phyloP scores from a whole-genome alignment of 2,888 invertebrate genomes.

The Agrotis exclamationis region DNA sequence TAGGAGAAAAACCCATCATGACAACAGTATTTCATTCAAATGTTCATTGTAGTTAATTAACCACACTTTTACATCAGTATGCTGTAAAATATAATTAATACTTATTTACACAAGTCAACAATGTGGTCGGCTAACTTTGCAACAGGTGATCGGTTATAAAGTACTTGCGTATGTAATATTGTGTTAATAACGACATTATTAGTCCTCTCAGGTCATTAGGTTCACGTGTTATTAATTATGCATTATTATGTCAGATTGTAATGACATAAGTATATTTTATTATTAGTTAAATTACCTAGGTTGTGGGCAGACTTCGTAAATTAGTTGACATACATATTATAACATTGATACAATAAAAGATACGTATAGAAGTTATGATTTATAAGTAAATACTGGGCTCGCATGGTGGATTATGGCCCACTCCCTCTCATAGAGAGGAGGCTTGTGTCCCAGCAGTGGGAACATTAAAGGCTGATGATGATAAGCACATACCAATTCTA shows the following conservation, averaged over 20 bases:
- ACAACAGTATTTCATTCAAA: no score
- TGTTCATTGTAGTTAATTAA: no score
- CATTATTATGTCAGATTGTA: conserved; percentile 23
- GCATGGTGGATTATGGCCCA: no score
- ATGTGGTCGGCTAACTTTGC: conserved; percentile 36
- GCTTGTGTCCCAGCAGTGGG: no score
- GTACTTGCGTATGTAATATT: conserved; percentile 22
- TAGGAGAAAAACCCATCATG: no score
- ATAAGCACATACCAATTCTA: no score
- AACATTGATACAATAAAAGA: neutral
- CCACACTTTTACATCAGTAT: neutral
- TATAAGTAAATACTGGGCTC: no score
- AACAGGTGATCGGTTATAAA: conserved; percentile 24
- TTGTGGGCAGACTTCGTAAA: neutral
- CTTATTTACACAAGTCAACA: neutral
- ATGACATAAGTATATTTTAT: neutral
- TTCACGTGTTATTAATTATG: conserved; percentile 41
- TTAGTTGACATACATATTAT: neutral
- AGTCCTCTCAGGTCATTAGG: conserved; percentile 35
- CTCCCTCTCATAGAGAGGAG: no score
- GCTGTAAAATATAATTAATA: conserved; percentile 15
- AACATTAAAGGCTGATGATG: no score
- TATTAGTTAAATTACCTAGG: conserved; percentile 7
- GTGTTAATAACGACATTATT: conserved; percentile 45
- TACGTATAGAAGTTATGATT: no score